These are phyloP conservation scores for Hylaea fasciaria DNA, from an alignment of 2,888 invertebrate species.

Conservation along the genomic window DNA sequence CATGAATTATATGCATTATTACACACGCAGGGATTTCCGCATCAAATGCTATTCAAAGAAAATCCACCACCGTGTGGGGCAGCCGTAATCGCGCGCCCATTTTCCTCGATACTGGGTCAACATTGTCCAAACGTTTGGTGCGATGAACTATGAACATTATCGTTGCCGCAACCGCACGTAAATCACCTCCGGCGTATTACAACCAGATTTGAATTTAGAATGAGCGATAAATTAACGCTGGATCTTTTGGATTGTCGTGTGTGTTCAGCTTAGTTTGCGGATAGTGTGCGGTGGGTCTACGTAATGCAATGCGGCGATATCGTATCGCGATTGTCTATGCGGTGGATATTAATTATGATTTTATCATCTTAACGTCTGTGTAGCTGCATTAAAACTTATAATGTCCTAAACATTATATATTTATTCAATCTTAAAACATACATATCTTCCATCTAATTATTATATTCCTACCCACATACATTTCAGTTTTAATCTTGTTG, in stretches of 20 bases:
- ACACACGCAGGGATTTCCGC: conserved; percentile 5
- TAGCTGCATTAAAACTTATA: no score
- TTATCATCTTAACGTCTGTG: no score
- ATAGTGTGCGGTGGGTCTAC: not conserved
- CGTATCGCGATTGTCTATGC: not conserved
- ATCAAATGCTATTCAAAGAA: not conserved
- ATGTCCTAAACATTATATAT: no score
- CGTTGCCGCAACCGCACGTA: conserved; percentile 49
- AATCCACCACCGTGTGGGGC: conserved; percentile 1
- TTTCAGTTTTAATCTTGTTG: no score
- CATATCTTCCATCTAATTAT: no score
- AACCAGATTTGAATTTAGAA: conserved; percentile 44
- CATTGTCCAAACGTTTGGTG: conserved; percentile 62
- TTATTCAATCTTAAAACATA: no score
- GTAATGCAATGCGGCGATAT: not conserved
- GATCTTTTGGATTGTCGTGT: conserved; percentile 35
- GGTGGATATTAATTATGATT: no score
- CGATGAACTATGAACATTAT: conserved; percentile 58
- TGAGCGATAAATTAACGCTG: conserved; percentile 35
- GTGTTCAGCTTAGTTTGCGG: conserved; percentile 19
- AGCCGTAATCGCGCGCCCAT: conserved; percentile 15
- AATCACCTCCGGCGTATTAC: conserved; percentile 40
- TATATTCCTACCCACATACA: no score
- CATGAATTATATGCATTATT: not conserved
- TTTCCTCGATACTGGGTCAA: conserved; percentile 61